These are phyloP conservation scores for Andinoacara biseriatus DNA, from an alignment of 2,113 vertebrate species.

Conservation along the genomic window DNA sequence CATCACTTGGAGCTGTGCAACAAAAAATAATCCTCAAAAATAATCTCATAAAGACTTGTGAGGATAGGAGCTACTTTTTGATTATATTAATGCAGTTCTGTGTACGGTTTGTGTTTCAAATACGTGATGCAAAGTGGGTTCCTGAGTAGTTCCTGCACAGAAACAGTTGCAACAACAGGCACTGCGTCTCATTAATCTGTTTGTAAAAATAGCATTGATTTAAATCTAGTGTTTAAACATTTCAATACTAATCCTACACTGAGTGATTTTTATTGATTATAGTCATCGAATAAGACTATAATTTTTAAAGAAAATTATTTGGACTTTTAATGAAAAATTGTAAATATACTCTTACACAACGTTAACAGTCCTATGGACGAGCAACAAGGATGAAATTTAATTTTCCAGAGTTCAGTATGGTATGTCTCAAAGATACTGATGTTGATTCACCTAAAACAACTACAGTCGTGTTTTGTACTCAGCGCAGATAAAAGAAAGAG, in stretches of 20 bases:
- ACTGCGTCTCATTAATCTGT: background rate
- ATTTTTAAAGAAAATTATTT: background rate
- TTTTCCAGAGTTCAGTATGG: background rate
- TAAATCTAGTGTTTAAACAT: background rate
- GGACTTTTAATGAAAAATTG: background rate
- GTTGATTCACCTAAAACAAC: background rate
- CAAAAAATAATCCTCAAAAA: background rate
- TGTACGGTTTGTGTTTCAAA: background rate
- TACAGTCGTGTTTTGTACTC: background rate
- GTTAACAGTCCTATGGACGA: background rate
- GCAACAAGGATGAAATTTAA: background rate
- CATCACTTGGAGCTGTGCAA: background rate
- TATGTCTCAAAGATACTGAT: background rate
- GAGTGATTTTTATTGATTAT: background rate
- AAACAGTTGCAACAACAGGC: background rate
- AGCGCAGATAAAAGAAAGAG: background rate
- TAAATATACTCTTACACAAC: background rate
- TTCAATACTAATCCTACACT: background rate
- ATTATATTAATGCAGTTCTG: background rate
- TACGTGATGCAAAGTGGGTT: background rate
- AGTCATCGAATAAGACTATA: background rate
- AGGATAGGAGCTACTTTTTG: background rate
- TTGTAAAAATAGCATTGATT: background rate
- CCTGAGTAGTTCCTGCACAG: background rate
- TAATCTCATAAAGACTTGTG: background rate